These are phyloP conservation scores for Habroteleia sp. DNA, from an alignment of 2,888 invertebrate genomes.

Conservation along the genomic window DNA sequence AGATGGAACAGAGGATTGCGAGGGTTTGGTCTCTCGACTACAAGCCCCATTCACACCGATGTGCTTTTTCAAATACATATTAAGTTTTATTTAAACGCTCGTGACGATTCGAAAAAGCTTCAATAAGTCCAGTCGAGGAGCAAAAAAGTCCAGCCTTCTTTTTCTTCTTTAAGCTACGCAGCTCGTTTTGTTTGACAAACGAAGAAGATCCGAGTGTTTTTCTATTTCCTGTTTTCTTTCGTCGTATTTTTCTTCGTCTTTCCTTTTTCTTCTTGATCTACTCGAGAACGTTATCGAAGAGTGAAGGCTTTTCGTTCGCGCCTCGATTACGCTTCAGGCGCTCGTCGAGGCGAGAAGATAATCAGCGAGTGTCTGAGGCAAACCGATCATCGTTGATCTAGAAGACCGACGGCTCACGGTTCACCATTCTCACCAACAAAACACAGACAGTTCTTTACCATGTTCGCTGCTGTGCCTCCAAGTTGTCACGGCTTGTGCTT, in stretches of 20 bases:
- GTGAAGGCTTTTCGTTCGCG: constrained; percentile 47
- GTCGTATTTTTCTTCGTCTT: constrained; percentile 19
- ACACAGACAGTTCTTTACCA: constrained; percentile 89
- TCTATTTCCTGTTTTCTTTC: constrained; percentile 7
- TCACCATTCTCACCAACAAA: constrained; percentile 87
- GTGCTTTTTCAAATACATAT: constrained; percentile 38
- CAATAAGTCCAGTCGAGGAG: constrained; percentile 36
- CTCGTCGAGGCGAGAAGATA: constrained; percentile 45
- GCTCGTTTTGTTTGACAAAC: constrained; percentile 27
- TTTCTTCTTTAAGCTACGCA: background rate
- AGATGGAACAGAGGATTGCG: constrained; percentile 51
- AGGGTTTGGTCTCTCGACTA: constrained; percentile 42
- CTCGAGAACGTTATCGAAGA: constrained; percentile 35
- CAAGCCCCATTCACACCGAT: constrained; percentile 43
- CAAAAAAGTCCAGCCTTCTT: constrained; percentile 15
- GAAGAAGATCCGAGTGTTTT: constrained; percentile 21
- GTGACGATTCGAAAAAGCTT: constrained; percentile 39
- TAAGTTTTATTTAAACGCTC: constrained; percentile 29
- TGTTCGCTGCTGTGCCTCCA: constrained; percentile 88
- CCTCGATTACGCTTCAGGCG: constrained; percentile 47
- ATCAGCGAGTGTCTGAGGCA: constrained; percentile 60
- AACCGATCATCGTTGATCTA: constrained; percentile 72
- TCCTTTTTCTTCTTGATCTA: constrained; percentile 22
- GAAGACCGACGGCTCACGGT: constrained; percentile 71
- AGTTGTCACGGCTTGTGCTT: constrained; percentile 88